A percentile compares a stretch with the other conserved stretches of the same genome.
phyloP scores from a whole-genome alignment of 2,888 invertebrate genomes.

The Brachyptera risi region DNA sequence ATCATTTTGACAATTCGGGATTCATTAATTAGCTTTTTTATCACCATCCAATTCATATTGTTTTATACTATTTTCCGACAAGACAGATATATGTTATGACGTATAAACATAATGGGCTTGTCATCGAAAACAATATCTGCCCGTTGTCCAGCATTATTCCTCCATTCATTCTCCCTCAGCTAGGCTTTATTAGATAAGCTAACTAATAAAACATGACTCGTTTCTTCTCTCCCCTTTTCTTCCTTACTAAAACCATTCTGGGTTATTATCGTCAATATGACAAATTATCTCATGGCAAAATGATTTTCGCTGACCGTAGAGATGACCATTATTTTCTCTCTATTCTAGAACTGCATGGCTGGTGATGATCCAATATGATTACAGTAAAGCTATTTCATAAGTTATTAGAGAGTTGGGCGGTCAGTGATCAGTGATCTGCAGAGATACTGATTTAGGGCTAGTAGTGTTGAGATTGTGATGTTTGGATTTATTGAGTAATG shows the following conservation, averaged over 20 bases:
- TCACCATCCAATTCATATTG: no score
- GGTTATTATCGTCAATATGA: conserved; percentile 11
- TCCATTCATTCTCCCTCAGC: no score
- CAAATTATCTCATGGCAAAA: conserved; percentile 9
- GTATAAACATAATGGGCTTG: no score
- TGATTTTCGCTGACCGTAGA: conserved; percentile 6
- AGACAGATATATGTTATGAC: no score
- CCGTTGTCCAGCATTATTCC: no score
- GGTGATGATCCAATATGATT: conserved; percentile 10
- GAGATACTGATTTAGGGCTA: conserved; percentile 16
- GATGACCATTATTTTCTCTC: conserved; percentile 9
- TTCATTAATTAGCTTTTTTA: no score
- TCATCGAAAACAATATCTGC: no score
- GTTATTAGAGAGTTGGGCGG: background rate
- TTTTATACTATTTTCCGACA: no score
- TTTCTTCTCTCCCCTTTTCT: background rate
- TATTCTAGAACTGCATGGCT: background rate
- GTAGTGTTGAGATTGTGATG: conserved; percentile 1
- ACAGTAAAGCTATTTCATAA: background rate
- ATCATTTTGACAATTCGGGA: no score
- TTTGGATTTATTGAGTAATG: conserved; percentile 9
- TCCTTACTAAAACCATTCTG: background rate
- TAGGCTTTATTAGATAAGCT: no score
- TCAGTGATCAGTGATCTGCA: conserved; percentile 2
- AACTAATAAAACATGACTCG: background rate